Evolutionary conservation across 2,888 invertebrate genomes (phyloP).

Genomic region (Peribatodes rhomboidaria): DNA sequence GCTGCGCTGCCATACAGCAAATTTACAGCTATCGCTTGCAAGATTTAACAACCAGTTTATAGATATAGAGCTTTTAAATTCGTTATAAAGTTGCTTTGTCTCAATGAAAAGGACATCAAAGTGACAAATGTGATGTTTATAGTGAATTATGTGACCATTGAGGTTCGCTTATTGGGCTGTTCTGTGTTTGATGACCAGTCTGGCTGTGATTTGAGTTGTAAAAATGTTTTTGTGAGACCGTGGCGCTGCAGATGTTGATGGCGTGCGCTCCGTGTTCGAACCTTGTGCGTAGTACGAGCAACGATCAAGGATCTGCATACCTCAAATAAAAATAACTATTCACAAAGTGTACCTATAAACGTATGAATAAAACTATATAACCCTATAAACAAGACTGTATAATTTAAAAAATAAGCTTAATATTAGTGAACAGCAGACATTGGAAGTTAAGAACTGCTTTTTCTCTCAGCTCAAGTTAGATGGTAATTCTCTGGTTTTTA

Average conservation of each 20-base stretch:
- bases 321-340: too few species aligned
- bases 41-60: conserved; percentile 85
- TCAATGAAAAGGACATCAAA: conserved; percentile 68
- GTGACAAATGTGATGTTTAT: conserved; percentile 65
- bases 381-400: too few species aligned
- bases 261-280: conserved; percentile 9
- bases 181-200: conserved; percentile 33
- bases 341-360: too few species aligned
- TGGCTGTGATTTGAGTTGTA: conserved; percentile 30
- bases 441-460: too few species aligned
- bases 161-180: conserved; percentile 53
- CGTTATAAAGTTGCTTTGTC: conserved; percentile 78
- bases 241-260: conserved; percentile 1
- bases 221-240: conserved; percentile 27
- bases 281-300: neutral
- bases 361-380: too few species aligned
- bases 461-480: too few species aligned
- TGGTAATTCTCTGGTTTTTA: too few species aligned
- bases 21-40: conserved; percentile 82
- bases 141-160: conserved; percentile 60
- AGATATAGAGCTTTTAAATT: conserved; percentile 80
- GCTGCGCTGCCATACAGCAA: conserved; percentile 71
- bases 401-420: too few species aligned
- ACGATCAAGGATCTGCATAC: neutral
- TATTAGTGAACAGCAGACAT: too few species aligned